Evolutionary conservation across 2,888 invertebrate genomes (phyloP), one percentile per base, ranked within the genome.

Genomic region (Hedya salicella): DNA sequence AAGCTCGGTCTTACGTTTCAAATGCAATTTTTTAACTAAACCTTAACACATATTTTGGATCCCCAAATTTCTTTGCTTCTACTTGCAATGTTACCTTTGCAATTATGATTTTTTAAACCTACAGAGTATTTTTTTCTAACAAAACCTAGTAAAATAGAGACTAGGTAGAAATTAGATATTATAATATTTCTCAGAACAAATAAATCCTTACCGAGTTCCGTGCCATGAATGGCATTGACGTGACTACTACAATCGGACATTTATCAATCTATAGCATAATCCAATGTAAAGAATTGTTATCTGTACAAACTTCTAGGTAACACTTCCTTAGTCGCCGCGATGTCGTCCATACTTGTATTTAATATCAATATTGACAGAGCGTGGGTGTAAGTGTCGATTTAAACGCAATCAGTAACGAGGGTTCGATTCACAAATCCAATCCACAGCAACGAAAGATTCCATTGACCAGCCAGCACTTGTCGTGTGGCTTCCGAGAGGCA

Each of bases 221-320:
- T 54, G 46, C 46, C 40, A 48, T 54, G 39, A 60, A 60, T 46
- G 52, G 44, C n/a, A 48, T 48, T 66, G 44, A 53, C 39, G 42
- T 19, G n/a, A 42, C 54, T 69, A 69, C 64, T 54, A 59, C 46
- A 66, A 68, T 53, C 42, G 32, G 62, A 61, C 46, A 59, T 68
- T 42, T 65, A 61, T 68, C 62, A 68, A 75, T 71, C 65, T 73
- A 68, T 69, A 65, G 63, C 68, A 73, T 78, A 82, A 83, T 80
- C 78, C 74, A 80, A 80, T 73, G 78, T 80, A 78, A 84, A 81
- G 79, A 80, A 78, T 74, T 85, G 79, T 85, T 87, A 89, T 87
- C 87, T 76, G 78, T 80, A 85, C 80, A 85, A 85, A 87, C 84
- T 89, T 89, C 91, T 84, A 70, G 86, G 89, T 89, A 91, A 83